phyloP scores from a whole-genome alignment of 2,113 vertebrate species.

The Leucopternis melanops region DNA sequence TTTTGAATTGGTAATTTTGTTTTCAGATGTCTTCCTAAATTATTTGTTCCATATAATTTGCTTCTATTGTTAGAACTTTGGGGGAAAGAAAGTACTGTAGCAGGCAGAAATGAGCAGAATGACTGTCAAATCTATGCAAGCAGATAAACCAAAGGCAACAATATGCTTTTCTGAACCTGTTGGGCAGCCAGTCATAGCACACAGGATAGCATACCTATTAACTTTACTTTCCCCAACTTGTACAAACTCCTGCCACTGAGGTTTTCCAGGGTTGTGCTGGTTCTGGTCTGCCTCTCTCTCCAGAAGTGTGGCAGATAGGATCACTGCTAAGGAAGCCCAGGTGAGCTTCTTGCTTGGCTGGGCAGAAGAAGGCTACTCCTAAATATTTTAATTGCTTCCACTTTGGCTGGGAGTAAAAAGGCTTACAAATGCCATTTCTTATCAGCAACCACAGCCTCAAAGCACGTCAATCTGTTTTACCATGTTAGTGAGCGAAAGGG shows the following conservation, averaged over 20 bases:
- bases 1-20: not conserved
- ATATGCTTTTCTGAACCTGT: not conserved
- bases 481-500: not conserved
- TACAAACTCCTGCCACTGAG: not conserved
- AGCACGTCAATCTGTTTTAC: not conserved
- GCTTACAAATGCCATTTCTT: constrained; percentile 28
- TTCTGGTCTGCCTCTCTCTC: not conserved
- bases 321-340: not conserved
- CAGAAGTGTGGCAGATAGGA: not conserved
- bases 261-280: not conserved
- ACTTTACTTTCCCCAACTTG: not conserved
- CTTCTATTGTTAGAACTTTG: not conserved
- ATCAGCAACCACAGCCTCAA: constrained; percentile 7
- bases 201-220: not conserved
- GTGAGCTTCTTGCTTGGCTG: not conserved
- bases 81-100: not conserved
- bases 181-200: not conserved
- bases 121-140: not conserved
- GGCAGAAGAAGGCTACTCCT: not conserved
- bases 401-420: not conserved
- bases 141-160: not conserved
- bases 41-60: not conserved
- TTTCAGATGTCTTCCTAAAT: not conserved
- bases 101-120: not conserved
- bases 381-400: constrained; percentile 39